Evolutionary conservation across 1,140 invertebrate genomes (phyloP).

Genomic region (Glomeris maerens): DNA sequence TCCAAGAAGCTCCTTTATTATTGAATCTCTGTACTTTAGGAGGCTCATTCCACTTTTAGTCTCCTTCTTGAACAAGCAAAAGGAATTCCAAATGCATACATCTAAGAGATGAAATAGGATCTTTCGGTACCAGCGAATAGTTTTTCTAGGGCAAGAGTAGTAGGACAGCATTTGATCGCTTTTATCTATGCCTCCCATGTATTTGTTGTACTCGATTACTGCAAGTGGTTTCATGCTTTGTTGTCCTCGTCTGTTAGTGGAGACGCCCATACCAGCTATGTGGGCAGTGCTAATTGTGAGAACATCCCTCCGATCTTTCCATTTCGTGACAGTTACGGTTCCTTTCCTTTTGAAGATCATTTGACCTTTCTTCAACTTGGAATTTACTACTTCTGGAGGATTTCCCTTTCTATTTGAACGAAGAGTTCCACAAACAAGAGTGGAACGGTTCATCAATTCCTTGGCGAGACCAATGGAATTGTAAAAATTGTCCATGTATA

Average conservation of each 20-base stretch:
- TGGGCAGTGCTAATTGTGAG: neutral
- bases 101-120: neutral
- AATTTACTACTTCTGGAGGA: neutral
- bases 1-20: too few species aligned
- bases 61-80: too few species aligned
- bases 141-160: neutral
- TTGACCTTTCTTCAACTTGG: neutral
- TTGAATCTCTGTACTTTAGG: too few species aligned
- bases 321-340: neutral
- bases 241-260: neutral
- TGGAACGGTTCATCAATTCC: neutral
- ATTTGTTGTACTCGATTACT: neutral
- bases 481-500: neutral
- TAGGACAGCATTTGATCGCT: neutral
- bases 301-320: conserved; percentile 1
- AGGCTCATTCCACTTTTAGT: too few species aligned
- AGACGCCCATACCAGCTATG: neutral
- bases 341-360: neutral
- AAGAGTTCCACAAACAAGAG: neutral
- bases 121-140: neutral
- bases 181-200: neutral
- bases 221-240: neutral
- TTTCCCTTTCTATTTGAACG: neutral
- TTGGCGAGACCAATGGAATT: neutral
- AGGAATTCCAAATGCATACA: neutral